Conservation (phyloP, 2,113 vertebrate genomes). For the Calidris pygmaea region DNA sequence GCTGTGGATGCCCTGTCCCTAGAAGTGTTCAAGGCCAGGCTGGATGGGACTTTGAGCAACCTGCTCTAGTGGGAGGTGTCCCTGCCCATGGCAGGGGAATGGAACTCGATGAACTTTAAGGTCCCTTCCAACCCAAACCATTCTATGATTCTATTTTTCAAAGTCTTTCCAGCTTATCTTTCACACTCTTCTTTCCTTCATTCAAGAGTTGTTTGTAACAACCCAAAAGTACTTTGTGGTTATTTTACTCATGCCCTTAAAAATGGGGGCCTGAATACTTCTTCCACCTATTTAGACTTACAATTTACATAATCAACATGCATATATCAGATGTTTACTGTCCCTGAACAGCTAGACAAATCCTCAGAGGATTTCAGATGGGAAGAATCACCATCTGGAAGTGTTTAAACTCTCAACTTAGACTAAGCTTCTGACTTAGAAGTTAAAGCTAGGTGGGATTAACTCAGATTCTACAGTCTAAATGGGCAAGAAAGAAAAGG, state of each 20-base stretch:
- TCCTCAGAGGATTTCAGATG: not conserved
- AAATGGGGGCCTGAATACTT: not conserved
- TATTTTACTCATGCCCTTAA: not conserved
- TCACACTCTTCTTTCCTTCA: not conserved
- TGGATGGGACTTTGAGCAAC: not conserved
- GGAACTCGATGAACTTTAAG: not conserved
- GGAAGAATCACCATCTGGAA: not conserved
- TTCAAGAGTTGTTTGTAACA: not conserved
- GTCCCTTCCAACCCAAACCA: not conserved
- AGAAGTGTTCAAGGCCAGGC: not conserved
- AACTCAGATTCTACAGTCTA: not conserved
- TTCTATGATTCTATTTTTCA: not conserved
- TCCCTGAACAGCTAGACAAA: not conserved
- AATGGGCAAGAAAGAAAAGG: not conserved
- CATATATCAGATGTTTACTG: not conserved
- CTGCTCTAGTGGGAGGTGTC: not conserved
- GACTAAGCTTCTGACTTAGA: not conserved
- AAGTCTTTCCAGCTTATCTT: not conserved
- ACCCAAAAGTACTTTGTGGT: not conserved
- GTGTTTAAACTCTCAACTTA: not conserved
- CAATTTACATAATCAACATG: not conserved
- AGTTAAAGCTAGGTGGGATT: not conserved
- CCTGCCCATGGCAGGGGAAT: not conserved
- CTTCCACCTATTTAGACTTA: not conserved
- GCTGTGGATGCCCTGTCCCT: not conserved